phyloP scores from a whole-genome alignment of 37 sponge, comb jelly and placozoan species.

The Dysidea cf. avara region DNA sequence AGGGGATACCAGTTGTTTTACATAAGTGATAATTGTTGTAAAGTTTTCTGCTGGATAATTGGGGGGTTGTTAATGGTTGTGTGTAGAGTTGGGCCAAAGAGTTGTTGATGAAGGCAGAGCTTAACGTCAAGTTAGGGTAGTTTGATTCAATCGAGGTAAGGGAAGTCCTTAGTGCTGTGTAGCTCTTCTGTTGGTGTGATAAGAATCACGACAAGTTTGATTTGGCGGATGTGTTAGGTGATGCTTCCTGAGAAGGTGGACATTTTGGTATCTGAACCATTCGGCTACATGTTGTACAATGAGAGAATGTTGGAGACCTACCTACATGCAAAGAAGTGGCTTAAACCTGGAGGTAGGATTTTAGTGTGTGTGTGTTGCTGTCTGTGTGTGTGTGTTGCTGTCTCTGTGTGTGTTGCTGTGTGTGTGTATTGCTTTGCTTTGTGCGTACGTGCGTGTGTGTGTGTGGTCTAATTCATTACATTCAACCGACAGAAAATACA shows the following conservation, averaged over 20 bases:
- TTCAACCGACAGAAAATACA: too few relatives aligned
- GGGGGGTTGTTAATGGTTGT: too few relatives aligned
- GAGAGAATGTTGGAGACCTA: constrained; percentile 97
- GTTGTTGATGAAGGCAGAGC: too few relatives aligned
- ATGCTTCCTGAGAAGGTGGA: constrained; percentile 93
- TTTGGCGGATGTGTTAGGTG: constrained; percentile 49
- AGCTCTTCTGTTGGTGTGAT: too few relatives aligned
- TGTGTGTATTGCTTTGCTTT: background rate
- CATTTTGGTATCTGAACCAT: constrained; percentile 94
- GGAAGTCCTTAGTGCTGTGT: too few relatives aligned
- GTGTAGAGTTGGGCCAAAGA: too few relatives aligned
- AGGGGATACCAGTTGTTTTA: too few relatives aligned
- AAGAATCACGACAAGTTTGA: background rate
- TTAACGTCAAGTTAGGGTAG: too few relatives aligned
- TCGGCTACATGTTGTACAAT: constrained; percentile 98
- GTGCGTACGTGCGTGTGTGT: background rate
- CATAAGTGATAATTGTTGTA: too few relatives aligned
- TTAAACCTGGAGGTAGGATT: constrained; percentile 75
- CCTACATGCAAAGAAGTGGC: constrained; percentile 93
- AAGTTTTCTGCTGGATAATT: too few relatives aligned
- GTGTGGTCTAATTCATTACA: too few relatives aligned
- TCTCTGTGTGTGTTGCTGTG: constrained; percentile 2
- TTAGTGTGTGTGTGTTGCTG: background rate
- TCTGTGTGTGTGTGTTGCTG: background rate
- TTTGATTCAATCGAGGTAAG: too few relatives aligned